Evolutionary conservation across 1,140 invertebrate genomes (phyloP), one percentile per base, ranked within the genome.

Genomic region (Achatina immaculata): DNA sequence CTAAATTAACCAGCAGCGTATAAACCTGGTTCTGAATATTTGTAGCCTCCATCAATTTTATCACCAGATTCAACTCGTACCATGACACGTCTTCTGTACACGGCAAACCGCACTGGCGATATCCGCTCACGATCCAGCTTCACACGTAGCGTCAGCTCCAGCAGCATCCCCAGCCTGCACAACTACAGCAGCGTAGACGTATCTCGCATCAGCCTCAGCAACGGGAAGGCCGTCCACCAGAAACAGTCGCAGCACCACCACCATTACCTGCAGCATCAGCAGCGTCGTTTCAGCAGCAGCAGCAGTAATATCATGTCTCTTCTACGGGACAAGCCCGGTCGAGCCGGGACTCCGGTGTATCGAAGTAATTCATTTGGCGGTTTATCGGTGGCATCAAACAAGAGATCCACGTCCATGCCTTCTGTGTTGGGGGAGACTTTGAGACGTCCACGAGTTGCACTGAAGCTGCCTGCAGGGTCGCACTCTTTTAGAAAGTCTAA

Each of bases 361-460:
- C 79, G 88, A 43, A 88, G 87, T 81, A 86, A 89, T n/a, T 88
- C 87, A 36, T 89, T 89, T 83, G 86, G 84, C 62, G 88, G 87
- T 9, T 85, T 88, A 85, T 85, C 86, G 1, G 81, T 82, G n/a
- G 79, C 81, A 14, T 77, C 74, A 48, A 79, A 74, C 28, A 4
- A 38, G 21, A 69, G 78, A 21, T 28, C 55, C 36, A 11, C 43
- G 28, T 51, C 79, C 42, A n/a, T 72, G 36, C 48, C 85, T 7
- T 73, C 84, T 21, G 88, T 89, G 28, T 82, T 90, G 43, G 88
- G 89, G 4, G 87, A 88, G 43, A 85, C 89, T 6, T 78, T 88
- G 28, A 85, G 82, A 58, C 58, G 82, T 51, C 76, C 85, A 4
- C 74, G 83, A 65, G 68, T 78, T 69, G 72, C 80, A 55, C 55